Evolutionary conservation across 2,113 vertebrate genomes (phyloP).

Genomic region (Panthera uncia): DNA sequence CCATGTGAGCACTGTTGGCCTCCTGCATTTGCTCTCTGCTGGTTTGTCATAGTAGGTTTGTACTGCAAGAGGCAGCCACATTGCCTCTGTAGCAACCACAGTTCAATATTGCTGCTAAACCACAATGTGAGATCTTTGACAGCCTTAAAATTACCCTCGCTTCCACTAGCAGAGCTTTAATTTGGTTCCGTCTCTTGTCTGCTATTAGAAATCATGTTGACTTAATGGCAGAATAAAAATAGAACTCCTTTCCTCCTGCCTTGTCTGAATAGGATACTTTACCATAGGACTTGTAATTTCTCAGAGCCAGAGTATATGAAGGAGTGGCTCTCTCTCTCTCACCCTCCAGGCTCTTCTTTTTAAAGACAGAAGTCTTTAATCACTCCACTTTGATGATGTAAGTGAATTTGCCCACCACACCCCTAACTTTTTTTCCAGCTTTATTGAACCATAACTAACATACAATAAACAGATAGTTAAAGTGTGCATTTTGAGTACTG

Average conservation of each 20-base stretch:
- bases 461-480: neutral
- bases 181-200: neutral
- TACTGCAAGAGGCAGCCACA: neutral
- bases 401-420: neutral
- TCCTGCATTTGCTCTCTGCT: neutral
- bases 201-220: conserved; percentile 38
- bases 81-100: neutral
- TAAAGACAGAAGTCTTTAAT: neutral
- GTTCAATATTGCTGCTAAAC: neutral
- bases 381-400: neutral
- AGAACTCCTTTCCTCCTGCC: neutral
- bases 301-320: neutral
- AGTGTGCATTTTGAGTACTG: neutral
- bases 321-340: neutral
- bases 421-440: neutral
- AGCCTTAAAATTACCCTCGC: neutral
- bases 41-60: neutral
- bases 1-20: neutral
- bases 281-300: neutral
- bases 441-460: neutral
- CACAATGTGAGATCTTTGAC: neutral
- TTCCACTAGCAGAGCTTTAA: conserved; percentile 30
- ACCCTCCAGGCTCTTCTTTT: conserved; percentile 6
- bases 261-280: neutral
- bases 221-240: conserved; percentile 57